These are phyloP conservation scores for Tragelaphus scriptus DNA, from an alignment of 2,113 vertebrate species.

Conservation along the genomic window DNA sequence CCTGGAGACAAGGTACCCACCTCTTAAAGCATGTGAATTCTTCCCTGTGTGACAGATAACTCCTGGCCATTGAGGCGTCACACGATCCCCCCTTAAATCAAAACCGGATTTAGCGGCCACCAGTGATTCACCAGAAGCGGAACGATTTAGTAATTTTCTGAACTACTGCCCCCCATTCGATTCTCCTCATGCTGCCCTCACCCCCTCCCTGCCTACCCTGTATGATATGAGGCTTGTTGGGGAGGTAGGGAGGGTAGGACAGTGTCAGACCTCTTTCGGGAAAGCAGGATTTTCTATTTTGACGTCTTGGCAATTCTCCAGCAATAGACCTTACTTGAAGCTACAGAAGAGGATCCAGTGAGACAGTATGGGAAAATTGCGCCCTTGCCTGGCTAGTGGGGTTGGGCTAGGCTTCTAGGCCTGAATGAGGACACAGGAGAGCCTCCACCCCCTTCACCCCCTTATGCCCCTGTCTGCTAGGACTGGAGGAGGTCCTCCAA, in stretches of 20 bases:
- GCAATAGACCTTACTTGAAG: neutral
- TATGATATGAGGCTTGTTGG: neutral
- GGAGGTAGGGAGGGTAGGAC: neutral
- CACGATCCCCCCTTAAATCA: constrained; percentile 51
- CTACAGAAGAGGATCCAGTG: neutral
- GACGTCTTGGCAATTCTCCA: neutral
- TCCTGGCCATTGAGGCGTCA: neutral
- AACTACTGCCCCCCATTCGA: neutral
- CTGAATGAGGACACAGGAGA: neutral
- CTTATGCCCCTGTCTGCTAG: neutral
- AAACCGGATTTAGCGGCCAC: constrained; percentile 46
- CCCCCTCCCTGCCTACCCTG: neutral
- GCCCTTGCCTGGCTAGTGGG: neutral
- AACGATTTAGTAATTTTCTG: constrained; percentile 53
- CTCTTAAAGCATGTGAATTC: neutral
- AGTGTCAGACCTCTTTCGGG: neutral
- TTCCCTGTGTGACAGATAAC: neutral
- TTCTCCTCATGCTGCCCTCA: neutral
- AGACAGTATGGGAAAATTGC: neutral
- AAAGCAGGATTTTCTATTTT: neutral
- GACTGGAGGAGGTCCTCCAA: neutral
- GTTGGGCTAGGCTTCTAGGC: neutral
- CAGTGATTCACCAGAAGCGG: constrained; percentile 27
- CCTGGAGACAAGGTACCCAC: neutral
- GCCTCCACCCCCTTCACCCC: neutral